Evolutionary conservation across 2,888 invertebrate genomes (phyloP), one percentile per base, ranked within the genome.

Genomic region (Tortricodes alternella): DNA sequence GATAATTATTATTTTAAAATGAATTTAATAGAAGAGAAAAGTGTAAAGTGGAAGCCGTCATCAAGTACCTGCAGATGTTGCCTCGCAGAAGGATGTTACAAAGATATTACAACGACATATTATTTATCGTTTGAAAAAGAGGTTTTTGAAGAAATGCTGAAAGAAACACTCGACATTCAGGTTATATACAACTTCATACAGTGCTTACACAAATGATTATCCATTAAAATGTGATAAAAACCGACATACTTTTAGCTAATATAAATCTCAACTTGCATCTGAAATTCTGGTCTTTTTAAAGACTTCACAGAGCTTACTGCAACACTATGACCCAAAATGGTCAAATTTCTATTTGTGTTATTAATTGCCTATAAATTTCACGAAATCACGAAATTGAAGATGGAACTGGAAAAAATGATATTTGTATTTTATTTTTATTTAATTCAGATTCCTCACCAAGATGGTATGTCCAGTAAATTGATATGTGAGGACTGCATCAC

Each of bases 31-130:
- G 24, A 48, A 41, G 19, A 18, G n/a, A 35, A 16, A 19, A 27
- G 8, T 35, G 11, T 34, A 1, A 48, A 24, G 24, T 55, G 55
- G 55, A 56, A 49, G 18, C 55, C 49, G 2, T 23, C 49, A 7
- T 38, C 41, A 5, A 63, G 62, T 35, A 43, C 74, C 58, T 85
- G 84, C 51, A 68, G 79, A 8, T 85, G 82, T 48, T 85, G 84
- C 19, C 48, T 77, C 1, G 63, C 64, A 19, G 61, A 57, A 11
- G 70, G 65, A 16, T 63, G 70, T 64, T 68, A 52, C 35, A 70
- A 66, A 46, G 67, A 74, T 62, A 68, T 77, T 53, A 68, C 65
- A 0, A 50, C 62, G 0, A 71, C 73, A 62, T 74, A 71, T 55
- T 62, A 63, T 21, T 62, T 52, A 61, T 65, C 59, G 24, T 73